Percentiles rank a stretch among this genome's conserved stretches.
phyloP scores from a whole-genome alignment of 2,797 vertebrate genomes.

The Betta splendens region DNA sequence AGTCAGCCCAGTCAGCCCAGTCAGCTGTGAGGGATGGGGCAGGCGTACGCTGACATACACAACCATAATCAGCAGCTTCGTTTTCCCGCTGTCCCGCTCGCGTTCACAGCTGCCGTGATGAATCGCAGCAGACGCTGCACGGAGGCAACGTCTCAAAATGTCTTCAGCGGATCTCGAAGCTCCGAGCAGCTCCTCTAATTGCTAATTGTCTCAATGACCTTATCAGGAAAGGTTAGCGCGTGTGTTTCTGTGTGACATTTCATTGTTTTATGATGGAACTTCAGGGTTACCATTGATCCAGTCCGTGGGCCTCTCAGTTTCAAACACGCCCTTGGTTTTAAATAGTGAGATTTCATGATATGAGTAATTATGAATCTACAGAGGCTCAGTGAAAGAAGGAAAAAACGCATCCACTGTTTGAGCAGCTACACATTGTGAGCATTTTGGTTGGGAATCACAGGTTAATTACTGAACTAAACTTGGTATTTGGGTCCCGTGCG shows the following conservation, averaged over 20 bases:
- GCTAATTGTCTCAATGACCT: slow-evolving; percentile 45
- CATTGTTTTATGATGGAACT: slow-evolving; percentile 29
- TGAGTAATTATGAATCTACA: slow-evolving; percentile 15
- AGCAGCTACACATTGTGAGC: too few species aligned
- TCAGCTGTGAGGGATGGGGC: slow-evolving; percentile 16
- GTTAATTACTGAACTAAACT: background rate
- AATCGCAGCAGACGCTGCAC: slow-evolving; percentile 32
- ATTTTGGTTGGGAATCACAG: background rate
- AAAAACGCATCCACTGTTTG: background rate
- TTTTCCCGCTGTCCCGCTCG: slow-evolving; percentile 7
- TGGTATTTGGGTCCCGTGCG: background rate
- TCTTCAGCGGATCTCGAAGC: slow-evolving; percentile 29
- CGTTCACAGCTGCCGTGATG: slow-evolving; percentile 29
- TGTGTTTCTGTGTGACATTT: slow-evolving; percentile 45
- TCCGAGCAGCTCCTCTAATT: slow-evolving; percentile 32
- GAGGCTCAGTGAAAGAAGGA: background rate
- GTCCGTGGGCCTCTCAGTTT: slow-evolving; percentile 16
- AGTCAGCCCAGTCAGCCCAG: background rate
- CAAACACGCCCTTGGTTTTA: background rate
- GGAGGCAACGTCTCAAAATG: slow-evolving; percentile 17
- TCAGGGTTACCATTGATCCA: slow-evolving; percentile 26
- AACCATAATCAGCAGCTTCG: slow-evolving; percentile 14
- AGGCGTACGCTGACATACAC: slow-evolving; percentile 10
- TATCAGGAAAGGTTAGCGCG: slow-evolving; percentile 59
- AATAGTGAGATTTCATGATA: background rate